Evolutionary conservation across 2,797 vertebrate genomes (phyloP).

Genomic region (Hippopotamyrus pictus): DNA sequence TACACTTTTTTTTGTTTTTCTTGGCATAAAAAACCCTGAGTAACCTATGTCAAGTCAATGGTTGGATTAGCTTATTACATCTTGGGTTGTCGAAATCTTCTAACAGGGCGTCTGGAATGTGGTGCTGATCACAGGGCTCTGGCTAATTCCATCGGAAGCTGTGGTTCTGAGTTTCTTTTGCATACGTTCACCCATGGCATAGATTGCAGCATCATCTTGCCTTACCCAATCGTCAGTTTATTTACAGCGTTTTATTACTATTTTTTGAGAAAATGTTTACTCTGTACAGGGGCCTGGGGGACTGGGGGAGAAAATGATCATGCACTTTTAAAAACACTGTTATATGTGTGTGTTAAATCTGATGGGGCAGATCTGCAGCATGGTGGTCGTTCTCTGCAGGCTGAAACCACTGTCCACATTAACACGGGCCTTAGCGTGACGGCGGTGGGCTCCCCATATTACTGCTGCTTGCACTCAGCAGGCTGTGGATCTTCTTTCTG

Average conservation of each 20-base stretch:
- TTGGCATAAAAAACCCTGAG: slow-evolving; percentile 73
- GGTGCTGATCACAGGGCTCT: background rate
- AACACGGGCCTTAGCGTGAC: background rate
- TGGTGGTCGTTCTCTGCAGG: background rate
- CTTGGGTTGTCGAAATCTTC: slow-evolving; percentile 1
- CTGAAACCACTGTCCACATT: background rate
- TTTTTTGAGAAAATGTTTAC: slow-evolving; percentile 1
- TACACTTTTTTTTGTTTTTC: slow-evolving; percentile 33
- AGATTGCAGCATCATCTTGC: background rate
- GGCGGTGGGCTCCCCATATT: background rate
- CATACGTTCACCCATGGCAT: background rate
- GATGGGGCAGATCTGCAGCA: background rate
- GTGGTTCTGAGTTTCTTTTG: background rate
- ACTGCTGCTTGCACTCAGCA: slow-evolving; percentile 25
- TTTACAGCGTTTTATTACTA: slow-evolving; percentile 4
- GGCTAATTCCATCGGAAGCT: background rate
- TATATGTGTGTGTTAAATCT: background rate
- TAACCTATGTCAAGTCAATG: slow-evolving; percentile 41
- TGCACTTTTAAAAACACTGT: slow-evolving; percentile 21
- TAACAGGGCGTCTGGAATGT: slow-evolving; percentile 18
- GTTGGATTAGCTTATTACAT: slow-evolving; percentile 10
- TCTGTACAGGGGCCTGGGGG: background rate
- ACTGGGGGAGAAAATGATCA: background rate
- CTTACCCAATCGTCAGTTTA: slow-evolving; percentile 15
- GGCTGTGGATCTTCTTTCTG: slow-evolving; percentile 24